phyloP scores from a whole-genome alignment of 2,797 vertebrate species.

The Halcyon badia region DNA sequence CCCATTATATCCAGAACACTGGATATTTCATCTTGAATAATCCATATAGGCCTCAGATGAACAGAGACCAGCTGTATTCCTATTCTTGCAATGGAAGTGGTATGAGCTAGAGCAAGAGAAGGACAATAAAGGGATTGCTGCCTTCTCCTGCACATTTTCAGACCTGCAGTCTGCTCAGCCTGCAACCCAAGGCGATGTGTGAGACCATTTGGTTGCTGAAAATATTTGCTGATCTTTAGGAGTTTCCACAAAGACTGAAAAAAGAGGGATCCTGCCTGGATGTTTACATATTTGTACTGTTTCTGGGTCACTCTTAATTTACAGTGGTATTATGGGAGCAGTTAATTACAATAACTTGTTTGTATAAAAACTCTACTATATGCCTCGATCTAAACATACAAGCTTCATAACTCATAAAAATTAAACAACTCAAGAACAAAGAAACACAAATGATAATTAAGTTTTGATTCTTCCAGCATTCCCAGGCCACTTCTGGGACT shows the following conservation, averaged over 20 bases:
- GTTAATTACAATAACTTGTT: slow-evolving; percentile 53
- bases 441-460: slow-evolving; percentile 9
- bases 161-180: background rate
- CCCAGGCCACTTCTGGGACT: background rate
- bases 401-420: slow-evolving; percentile 33
- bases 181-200: background rate
- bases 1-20: background rate
- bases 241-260: background rate
- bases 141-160: background rate
- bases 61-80: background rate
- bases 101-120: background rate
- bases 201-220: background rate
- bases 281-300: background rate
- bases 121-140: background rate
- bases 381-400: background rate
- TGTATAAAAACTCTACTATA: background rate
- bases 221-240: background rate
- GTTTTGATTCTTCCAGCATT: background rate
- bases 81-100: background rate
- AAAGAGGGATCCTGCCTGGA: background rate
- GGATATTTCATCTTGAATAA: background rate
- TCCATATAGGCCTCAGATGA: background rate
- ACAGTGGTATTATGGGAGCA: background rate
- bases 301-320: slow-evolving; percentile 15
- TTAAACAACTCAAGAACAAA: slow-evolving; percentile 24